phyloP scores from a whole-genome alignment of 2,113 vertebrate species.

The Rutilus rutilus region DNA sequence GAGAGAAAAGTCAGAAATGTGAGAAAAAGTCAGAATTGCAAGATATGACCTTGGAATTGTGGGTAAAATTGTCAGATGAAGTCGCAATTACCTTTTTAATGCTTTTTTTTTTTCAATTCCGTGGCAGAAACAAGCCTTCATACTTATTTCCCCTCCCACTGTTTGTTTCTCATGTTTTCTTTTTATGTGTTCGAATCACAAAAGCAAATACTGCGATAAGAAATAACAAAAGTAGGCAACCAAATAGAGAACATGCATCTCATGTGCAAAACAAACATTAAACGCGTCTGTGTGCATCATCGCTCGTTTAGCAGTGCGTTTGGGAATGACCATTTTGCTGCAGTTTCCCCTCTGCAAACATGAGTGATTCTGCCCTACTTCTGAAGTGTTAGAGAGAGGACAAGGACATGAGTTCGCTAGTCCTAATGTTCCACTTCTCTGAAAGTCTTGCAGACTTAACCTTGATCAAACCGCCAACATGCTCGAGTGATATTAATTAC shows the following conservation, averaged over 20 bases:
- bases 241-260: neutral
- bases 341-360: conserved; percentile 60
- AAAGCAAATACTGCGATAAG: conserved; percentile 63
- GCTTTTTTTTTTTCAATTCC: too few relatives aligned
- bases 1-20: too few relatives aligned
- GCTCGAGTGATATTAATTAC: conserved; percentile 74
- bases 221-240: conserved; percentile 57
- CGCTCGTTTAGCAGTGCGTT: conserved; percentile 60
- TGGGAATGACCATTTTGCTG: neutral
- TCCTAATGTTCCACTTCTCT: conserved; percentile 62
- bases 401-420: conserved; percentile 51
- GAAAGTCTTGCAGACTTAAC: conserved; percentile 49
- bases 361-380: conserved; percentile 56
- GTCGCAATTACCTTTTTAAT: too few relatives aligned
- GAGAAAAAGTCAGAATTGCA: too few relatives aligned
- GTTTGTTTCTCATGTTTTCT: neutral
- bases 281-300: conserved; percentile 37
- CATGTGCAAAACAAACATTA: neutral
- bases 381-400: conserved; percentile 54
- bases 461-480: conserved; percentile 59
- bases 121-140: too few relatives aligned
- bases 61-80: too few relatives aligned
- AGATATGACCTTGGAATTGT: too few relatives aligned
- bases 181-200: conserved; percentile 59
- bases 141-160: neutral